phyloP scores from a whole-genome alignment of 2,113 vertebrate genomes.

The western clawed frog (Xenopus tropicalis) region UCB_Xtro_10.0 CM004444.2:124685501-124686000 shows the following conservation, averaged over 20 bases:
- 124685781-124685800: constrained; percentile 46
- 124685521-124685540: too few species aligned
- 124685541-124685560: too few species aligned
- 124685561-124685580: too few species aligned
- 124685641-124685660: background rate
- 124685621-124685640: too few species aligned
- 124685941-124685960: constrained; percentile 17
- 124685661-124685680: background rate
- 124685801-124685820: constrained; percentile 40
- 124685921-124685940: constrained; percentile 28
- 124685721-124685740: constrained; percentile 25
- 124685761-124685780: constrained; percentile 38
- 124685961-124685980: constrained; percentile 21
- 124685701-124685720: constrained; percentile 5
- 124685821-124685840: constrained; percentile 43
- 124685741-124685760: constrained; percentile 38
- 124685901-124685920: constrained; percentile 41
- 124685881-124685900: constrained; percentile 45
- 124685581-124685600: too few species aligned
- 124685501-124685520: too few species aligned
- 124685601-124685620: too few species aligned
- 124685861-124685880: constrained; percentile 44
- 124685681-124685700: background rate
- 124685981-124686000: constrained; percentile 18
- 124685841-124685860: constrained; percentile 37